Conservation (phyloP, 2,888 invertebrate genomes). For the Cylloceria caligata region DNA sequence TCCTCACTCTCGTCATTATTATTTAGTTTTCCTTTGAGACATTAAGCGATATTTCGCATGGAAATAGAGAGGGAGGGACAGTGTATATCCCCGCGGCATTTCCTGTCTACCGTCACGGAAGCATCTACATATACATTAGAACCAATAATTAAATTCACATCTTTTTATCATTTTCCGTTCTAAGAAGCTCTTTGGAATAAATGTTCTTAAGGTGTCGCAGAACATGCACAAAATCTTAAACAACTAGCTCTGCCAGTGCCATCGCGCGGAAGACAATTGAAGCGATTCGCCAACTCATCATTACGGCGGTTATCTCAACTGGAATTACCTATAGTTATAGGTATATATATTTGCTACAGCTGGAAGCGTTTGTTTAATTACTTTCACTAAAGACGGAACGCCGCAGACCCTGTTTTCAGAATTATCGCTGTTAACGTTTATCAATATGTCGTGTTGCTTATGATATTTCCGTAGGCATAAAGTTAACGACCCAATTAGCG, state of each 20-base stretch:
- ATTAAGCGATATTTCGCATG: conserved; percentile 31
- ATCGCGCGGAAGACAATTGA: no score
- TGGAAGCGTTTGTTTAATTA: no score
- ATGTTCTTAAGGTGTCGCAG: no score
- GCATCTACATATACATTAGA: conserved; percentile 1
- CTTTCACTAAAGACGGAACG: no score
- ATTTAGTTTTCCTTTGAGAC: conserved; percentile 45
- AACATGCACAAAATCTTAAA: no score
- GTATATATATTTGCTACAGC: no score
- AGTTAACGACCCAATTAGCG: no score
- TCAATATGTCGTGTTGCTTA: background rate
- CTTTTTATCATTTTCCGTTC: background rate
- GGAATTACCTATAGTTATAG: no score
- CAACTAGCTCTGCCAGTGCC: no score
- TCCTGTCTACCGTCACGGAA: conserved; percentile 10
- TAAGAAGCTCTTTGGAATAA: no score
- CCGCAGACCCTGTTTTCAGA: background rate
- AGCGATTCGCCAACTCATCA: no score
- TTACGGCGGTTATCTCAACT: no score
- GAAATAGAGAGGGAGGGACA: conserved; percentile 11
- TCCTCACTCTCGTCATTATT: conserved; percentile 35
- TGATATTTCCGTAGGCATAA: background rate
- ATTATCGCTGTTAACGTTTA: background rate
- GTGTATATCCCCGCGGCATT: conserved; percentile 14
- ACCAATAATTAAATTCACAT: conserved; percentile 25